phyloP scores from a whole-genome alignment of 92 coral and sea anemone species.

The Phenganax marumi region DNA sequence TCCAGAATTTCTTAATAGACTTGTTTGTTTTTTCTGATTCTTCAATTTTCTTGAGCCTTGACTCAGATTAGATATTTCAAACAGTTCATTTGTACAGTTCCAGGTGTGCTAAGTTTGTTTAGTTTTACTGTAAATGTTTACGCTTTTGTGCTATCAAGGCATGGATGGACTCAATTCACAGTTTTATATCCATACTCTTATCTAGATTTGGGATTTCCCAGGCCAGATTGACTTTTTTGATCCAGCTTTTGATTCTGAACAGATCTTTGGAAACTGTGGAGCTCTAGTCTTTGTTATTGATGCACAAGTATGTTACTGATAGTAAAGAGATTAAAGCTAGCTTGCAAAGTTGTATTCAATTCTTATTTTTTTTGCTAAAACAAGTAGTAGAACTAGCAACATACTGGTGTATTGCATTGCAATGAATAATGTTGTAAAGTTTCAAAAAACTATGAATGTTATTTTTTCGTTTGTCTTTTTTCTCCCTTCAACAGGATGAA shows the following conservation, averaged over 20 bases:
- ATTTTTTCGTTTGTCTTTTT: background rate
- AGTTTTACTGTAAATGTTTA: background rate
- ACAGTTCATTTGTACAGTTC: conserved; percentile 99
- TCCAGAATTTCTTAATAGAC: background rate
- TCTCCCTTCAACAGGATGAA: conserved; percentile 69
- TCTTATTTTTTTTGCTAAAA: background rate
- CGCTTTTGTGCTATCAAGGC: background rate
- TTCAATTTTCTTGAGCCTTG: conserved; percentile 17
- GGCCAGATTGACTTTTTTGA: conserved; percentile 99
- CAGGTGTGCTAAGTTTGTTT: conserved; percentile 66
- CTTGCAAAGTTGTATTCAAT: background rate
- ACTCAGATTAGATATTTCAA: conserved; percentile 77
- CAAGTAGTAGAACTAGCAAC: background rate
- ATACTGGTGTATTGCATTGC: background rate
- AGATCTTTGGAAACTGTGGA: conserved; percentile 92
- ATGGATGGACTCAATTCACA: too few relatives aligned
- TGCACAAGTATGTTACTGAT: conserved; percentile 71
- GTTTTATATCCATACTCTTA: background rate
- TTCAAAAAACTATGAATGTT: background rate
- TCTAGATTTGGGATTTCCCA: conserved; percentile 97
- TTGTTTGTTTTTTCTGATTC: background rate
- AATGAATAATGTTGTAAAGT: background rate
- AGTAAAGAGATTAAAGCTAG: background rate
- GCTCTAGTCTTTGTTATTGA: conserved; percentile 98
- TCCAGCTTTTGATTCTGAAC: conserved; percentile 97